Base-by-base conservation (phyloP, 1,140 invertebrate genomes). In the Hypothenemus hampei region DNA sequence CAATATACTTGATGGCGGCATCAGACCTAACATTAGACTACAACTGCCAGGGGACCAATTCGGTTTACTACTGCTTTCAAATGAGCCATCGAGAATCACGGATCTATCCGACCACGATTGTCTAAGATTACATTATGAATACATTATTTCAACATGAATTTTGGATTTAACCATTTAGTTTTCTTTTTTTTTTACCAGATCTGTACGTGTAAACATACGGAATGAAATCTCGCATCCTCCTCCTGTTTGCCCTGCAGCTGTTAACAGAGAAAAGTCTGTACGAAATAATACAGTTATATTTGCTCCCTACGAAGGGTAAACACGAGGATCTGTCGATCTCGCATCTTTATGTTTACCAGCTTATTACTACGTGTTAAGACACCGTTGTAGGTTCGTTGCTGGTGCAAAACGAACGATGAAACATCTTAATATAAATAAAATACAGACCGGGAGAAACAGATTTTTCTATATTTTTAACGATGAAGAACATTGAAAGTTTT, bases 1-100 rank as follows among this genome's bases (percentile, higher is more conserved):
- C 63, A 70, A 70, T 70, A 70, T 70, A 70, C 58, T 70, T 70
- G 68, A 70, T 66, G 65, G 61, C 60, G 62, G 56, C 57, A 65
- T 64, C 62, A 67, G 52, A 46, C 55, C 48, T 57, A 59, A 65
- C 64, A 69, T 69, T 69, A 69, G 59, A 58, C 48, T 68, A 70
- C 67, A 63, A 60, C 65, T 62, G 60, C 61, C 61, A 44, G 49
- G 68, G 68, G 68, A 70, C 65, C 68, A 60, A 70, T 70, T 61
- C 57, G 57, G 60, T 68, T 68, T 68, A 68, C 64, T 60, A 58
- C 64, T 58, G 58, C 60, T 55, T 58, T 58, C 57, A 61, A 65
- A 65, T 65, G 63, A 65, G 59, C 50, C 40, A 53, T 53, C 39
- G n/a, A 24, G 40, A 53, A 53, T 53, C 50, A 44, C 18, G 40